Conservation (phyloP, 2,888 invertebrate genomes). For the Octonoba sinensis region DNA sequence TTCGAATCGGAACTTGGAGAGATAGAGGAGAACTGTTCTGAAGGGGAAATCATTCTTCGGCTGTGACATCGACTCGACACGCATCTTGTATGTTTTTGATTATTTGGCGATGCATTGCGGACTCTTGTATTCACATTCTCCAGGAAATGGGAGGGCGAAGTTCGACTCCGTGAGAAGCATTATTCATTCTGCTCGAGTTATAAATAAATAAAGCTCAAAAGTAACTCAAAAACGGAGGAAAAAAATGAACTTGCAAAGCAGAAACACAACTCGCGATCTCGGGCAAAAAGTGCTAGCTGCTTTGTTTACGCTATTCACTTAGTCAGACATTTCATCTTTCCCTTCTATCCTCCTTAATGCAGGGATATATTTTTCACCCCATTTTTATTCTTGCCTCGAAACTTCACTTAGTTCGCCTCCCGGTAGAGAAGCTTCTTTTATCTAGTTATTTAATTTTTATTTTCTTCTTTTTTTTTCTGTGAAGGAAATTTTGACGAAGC, state of each 20-base stretch:
- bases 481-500: conserved; percentile 39
- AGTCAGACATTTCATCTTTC: conserved; percentile 61
- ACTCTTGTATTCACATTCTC: no score
- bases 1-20: no score
- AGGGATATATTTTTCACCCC: conserved; percentile 55
- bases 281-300: conserved; percentile 37
- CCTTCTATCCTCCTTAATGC: conserved; percentile 52
- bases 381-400: conserved; percentile 50
- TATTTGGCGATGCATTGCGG: no score
- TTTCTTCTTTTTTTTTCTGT: conserved; percentile 14
- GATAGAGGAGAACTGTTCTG: no score
- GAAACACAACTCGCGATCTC: conserved; percentile 32
- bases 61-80: no score
- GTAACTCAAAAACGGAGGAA: conserved; percentile 12
- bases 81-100: no score
- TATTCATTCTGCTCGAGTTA: conserved; percentile 32
- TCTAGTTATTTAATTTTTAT: conserved; percentile 50
- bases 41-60: no score
- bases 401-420: conserved; percentile 51
- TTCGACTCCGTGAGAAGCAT: conserved; percentile 23
- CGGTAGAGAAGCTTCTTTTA: conserved; percentile 33
- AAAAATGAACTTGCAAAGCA: conserved; percentile 50
- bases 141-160: no score
- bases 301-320: conserved; percentile 60
- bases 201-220: conserved; percentile 50